These are phyloP conservation scores for Psittacula cyanocephala DNA, from an alignment of 2,113 vertebrate genomes.

Conservation along the genomic window DNA sequence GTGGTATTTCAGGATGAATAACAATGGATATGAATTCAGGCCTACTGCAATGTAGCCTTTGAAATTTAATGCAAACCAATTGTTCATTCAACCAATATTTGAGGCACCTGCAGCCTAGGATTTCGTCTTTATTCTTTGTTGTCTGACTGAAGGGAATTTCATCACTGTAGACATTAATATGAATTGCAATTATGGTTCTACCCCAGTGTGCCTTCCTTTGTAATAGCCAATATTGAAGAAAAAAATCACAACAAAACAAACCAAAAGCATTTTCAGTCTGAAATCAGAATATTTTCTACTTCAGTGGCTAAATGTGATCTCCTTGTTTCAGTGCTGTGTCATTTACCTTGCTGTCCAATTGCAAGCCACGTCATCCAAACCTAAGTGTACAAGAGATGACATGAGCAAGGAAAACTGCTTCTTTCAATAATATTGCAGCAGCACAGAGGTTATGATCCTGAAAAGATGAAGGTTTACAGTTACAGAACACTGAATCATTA, in stretches of 20 bases:
- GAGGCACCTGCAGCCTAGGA: not conserved
- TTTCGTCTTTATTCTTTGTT: not conserved
- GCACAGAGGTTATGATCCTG: slow-evolving; percentile 12
- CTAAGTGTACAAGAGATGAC: not conserved
- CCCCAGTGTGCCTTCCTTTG: not conserved
- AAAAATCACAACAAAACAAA: not conserved
- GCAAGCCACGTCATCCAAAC: not conserved
- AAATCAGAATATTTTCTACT: not conserved
- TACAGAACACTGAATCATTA: not conserved
- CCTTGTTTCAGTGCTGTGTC: not conserved
- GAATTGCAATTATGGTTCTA: not conserved
- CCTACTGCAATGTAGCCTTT: not conserved
- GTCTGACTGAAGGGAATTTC: not conserved
- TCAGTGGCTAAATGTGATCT: not conserved
- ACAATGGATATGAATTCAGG: not conserved
- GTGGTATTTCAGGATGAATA: not conserved
- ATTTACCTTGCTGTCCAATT: not conserved
- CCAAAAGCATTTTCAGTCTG: not conserved
- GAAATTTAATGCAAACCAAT: not conserved
- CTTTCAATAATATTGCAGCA: not conserved
- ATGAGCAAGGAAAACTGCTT: not conserved
- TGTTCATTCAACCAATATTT: not conserved
- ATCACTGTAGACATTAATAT: not conserved
- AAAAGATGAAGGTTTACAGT: not conserved
- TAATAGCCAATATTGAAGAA: not conserved